These are phyloP conservation scores for Tautogolabrus adspersus DNA, from an alignment of 2,113 vertebrate species.

Conservation along the genomic window DNA sequence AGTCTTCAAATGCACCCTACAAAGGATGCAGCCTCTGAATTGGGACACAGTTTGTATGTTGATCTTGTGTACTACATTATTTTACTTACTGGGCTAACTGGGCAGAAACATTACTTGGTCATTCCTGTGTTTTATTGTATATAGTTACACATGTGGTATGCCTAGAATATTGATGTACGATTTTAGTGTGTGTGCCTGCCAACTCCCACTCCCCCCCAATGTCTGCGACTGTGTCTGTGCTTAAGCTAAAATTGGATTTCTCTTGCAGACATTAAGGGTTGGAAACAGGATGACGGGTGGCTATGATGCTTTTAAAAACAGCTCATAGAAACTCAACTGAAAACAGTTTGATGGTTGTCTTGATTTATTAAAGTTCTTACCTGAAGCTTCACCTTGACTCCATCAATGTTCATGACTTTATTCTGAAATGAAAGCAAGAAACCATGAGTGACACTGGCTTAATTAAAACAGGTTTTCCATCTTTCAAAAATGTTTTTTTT, in stretches of 20 bases:
- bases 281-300: slow-evolving; percentile 19
- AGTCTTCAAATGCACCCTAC: too few species aligned
- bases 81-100: too few species aligned
- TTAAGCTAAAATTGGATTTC: neutral
- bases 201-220: neutral
- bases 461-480: slow-evolving; percentile 17
- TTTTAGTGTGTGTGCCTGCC: neutral
- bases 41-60: too few species aligned
- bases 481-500: neutral
- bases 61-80: too few species aligned
- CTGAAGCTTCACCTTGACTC: slow-evolving; percentile 94
- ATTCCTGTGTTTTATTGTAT: neutral
- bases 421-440: slow-evolving; percentile 86
- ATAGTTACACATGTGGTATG: neutral
- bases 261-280: neutral
- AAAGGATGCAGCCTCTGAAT: too few species aligned
- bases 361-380: slow-evolving; percentile 73
- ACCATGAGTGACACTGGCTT: slow-evolving; percentile 28
- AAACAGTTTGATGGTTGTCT: neutral
- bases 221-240: neutral
- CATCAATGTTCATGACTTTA: slow-evolving; percentile 93
- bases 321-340: neutral
- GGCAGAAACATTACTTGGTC: too few species aligned
- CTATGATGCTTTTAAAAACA: neutral
- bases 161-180: neutral